phyloP scores from a whole-genome alignment of 2,797 vertebrate genomes.

The Merluccius polli region DNA sequence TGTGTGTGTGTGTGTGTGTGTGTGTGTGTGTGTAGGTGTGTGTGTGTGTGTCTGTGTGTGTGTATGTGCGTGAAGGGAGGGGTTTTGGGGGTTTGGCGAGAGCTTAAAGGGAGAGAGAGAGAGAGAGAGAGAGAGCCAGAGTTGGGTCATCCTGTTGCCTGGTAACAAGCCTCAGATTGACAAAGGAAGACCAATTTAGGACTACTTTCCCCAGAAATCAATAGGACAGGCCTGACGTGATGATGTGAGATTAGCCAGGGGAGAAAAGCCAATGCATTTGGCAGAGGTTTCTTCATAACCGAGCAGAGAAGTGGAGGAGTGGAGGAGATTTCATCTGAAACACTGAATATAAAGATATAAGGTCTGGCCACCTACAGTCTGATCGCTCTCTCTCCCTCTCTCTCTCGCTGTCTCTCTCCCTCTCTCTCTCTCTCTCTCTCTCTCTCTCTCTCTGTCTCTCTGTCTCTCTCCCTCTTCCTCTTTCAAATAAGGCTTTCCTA shows the following conservation, averaged over 20 bases:
- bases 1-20: slow-evolving; percentile 38
- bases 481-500: slow-evolving; percentile 56
- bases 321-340: slow-evolving; percentile 67
- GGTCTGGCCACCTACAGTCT: slow-evolving; percentile 43
- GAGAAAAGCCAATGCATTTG: slow-evolving; percentile 70
- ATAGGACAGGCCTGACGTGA: slow-evolving; percentile 81
- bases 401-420: background rate
- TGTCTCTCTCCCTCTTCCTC: background rate
- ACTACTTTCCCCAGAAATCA: slow-evolving; percentile 81
- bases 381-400: slow-evolving; percentile 41
- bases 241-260: slow-evolving; percentile 80
- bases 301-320: slow-evolving; percentile 38
- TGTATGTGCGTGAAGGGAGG: slow-evolving; percentile 5
- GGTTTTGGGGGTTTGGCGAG: background rate
- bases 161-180: slow-evolving; percentile 78
- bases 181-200: slow-evolving; percentile 76
- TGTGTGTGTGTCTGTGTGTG: slow-evolving; percentile 11
- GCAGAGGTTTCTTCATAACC: slow-evolving; percentile 69
- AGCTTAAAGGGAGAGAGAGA: background rate
- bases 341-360: slow-evolving; percentile 62
- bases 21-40: slow-evolving; percentile 8
- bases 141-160: slow-evolving; percentile 74
- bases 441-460: background rate
- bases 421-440: too few relatives aligned
- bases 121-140: slow-evolving; percentile 19